Base-by-base conservation (phyloP, 2,797 vertebrate species). In the Lacerta agilis region DNA sequence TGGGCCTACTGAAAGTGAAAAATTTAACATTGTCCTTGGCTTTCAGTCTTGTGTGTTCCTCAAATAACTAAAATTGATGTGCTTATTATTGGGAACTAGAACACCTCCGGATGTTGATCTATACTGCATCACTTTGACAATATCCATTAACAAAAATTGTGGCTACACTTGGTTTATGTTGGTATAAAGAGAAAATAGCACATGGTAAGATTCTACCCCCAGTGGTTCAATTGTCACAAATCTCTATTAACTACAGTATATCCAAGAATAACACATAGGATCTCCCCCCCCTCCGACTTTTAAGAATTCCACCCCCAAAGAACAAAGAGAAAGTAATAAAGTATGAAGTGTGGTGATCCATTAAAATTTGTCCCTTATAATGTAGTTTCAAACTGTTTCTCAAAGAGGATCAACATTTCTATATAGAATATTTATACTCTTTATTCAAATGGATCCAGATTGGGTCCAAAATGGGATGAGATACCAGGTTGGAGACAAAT, bases 61-160 rank as follows among this genome's bases (percentile, higher is more conserved):
- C 18, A 67, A 75, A 75, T 76, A 89, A 80, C 41, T 67, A 66
- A 81, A 85, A 81, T 75, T 72, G 78, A 85, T 85, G 78, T 85
- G 71, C 83, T 89, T 89, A 89, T 85, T 85, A 80, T 55, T 67
- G 58, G 55, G 58, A 81, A 89, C 78, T 80, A 67, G 69, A 81
- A 85, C 33, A 81, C 43, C 25, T 66, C 77, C 33, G 85, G 69
- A 23, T 85, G 75, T 72, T 73, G 58, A 85, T 85, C 58, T 75
- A 75, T 23, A 81, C 15, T 66, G 41, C 25, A 80, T 85, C 66
- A 88, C 49, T 73, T 73, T 64, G 67, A 79, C 82, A 88, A 84
- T 18, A 85, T 49, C 83, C 43, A 80, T 85, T 85, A 66, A 80
- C 66, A 66, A 66, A 83, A 77, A 83, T n/a, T 77, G 67, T 75